Evolutionary conservation across 2,888 invertebrate genomes (phyloP).

Genomic region (Pharmacophagus antenor): DNA sequence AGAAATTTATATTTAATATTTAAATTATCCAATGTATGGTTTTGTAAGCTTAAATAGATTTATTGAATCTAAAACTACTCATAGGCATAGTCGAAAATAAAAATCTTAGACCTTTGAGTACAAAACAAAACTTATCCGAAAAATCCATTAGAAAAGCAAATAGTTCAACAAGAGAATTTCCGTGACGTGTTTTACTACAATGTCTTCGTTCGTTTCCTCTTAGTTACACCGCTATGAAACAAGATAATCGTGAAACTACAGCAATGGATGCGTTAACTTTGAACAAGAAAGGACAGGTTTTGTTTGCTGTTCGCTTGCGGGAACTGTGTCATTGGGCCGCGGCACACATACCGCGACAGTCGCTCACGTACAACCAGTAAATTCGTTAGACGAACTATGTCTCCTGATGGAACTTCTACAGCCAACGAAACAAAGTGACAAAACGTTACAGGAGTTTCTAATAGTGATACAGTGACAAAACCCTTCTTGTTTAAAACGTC

Average conservation of each 20-base stretch:
- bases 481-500: too few relatives aligned
- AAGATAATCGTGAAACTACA: constrained; percentile 33
- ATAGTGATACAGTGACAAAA: too few relatives aligned
- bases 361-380: constrained; percentile 53
- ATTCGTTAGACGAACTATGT: constrained; percentile 48
- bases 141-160: constrained; percentile 14
- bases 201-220: constrained; percentile 24
- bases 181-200: not conserved
- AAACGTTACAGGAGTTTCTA: too few relatives aligned
- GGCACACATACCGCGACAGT: constrained; percentile 64
- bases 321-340: constrained; percentile 75
- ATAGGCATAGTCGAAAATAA: too few relatives aligned
- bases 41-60: too few relatives aligned
- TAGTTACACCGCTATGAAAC: constrained; percentile 26
- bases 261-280: constrained; percentile 34
- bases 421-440: not conserved
- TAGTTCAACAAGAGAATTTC: not conserved
- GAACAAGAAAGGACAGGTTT: constrained; percentile 55
- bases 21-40: too few relatives aligned
- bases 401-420: constrained; percentile 4
- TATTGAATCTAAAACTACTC: too few relatives aligned
- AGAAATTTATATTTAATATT: too few relatives aligned
- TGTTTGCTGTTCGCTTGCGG: constrained; percentile 52
- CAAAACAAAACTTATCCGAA: not conserved
- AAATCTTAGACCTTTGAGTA: too few relatives aligned